phyloP scores from a whole-genome alignment of 2,113 vertebrate species.

The Thamnaconus septentrionalis region DNA sequence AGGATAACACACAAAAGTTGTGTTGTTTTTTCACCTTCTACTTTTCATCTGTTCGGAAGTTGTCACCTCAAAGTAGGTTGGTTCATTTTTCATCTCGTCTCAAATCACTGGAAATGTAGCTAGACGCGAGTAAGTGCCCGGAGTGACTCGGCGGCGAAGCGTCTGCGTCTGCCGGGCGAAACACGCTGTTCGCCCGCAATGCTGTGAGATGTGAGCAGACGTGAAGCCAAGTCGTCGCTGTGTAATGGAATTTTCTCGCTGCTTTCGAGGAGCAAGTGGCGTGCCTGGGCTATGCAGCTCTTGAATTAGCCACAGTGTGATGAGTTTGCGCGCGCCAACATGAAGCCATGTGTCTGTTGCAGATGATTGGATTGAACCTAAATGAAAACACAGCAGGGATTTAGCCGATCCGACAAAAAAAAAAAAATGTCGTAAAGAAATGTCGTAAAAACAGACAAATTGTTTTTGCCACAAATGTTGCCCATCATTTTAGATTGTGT shows the following conservation, averaged over 20 bases:
- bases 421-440: background rate
- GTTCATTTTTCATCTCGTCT: background rate
- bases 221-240: background rate
- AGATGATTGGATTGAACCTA: constrained; percentile 2
- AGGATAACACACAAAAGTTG: background rate
- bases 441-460: no score
- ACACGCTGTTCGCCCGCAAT: background rate
- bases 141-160: no score
- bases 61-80: constrained; percentile 35
- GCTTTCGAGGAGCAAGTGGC: background rate
- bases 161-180: background rate
- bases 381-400: background rate
- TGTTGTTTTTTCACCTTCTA: constrained; percentile 12
- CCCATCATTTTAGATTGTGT: no score
- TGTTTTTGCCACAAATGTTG: no score
- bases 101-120: no score
- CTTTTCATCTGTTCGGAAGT: constrained; percentile 23
- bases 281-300: no score
- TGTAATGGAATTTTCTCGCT: background rate
- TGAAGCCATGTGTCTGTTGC: constrained; percentile 3
- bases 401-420: background rate
- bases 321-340: constrained; percentile 16
- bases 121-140: no score
- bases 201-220: constrained; percentile 25
- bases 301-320: background rate